Evolutionary conservation across 2,797 vertebrate genomes (phyloP).

Genomic region (Syngnathus acus): DNA sequence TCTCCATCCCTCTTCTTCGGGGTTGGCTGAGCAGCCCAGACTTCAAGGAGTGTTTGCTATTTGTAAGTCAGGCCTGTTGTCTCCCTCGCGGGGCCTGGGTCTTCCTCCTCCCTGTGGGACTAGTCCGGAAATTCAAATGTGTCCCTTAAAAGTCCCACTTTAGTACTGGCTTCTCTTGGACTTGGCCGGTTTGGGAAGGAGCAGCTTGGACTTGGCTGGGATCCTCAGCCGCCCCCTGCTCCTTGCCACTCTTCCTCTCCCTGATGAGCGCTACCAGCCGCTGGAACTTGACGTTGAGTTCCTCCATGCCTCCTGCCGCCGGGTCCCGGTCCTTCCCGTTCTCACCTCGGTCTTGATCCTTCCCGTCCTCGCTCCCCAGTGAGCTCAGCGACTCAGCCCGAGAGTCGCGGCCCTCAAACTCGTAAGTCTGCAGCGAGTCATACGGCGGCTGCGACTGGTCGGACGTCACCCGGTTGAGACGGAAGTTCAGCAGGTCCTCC

Average conservation of each 20-base stretch:
- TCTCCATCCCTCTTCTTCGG: not conserved
- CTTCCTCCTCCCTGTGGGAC: not conserved
- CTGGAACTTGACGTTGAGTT: constrained; percentile 80
- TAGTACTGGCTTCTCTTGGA: constrained; percentile 35
- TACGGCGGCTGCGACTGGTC: constrained; percentile 85
- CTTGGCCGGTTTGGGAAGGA: constrained; percentile 30
- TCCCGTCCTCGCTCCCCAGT: constrained; percentile 71
- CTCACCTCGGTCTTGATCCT: constrained; percentile 48
- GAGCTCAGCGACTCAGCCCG: constrained; percentile 81
- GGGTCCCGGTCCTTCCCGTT: constrained; percentile 56
- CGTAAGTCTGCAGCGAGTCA: constrained; percentile 87
- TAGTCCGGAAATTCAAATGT: constrained; percentile 6
- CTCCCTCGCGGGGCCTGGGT: not conserved
- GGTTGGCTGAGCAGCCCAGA: not conserved
- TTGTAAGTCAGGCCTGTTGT: not conserved
- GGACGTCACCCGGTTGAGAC: constrained; percentile 77
- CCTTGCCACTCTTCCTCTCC: constrained; percentile 53
- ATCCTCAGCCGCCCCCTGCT: constrained; percentile 14
- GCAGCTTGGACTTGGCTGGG: constrained; percentile 15
- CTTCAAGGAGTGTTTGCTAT: not conserved
- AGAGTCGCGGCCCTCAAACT: constrained; percentile 82
- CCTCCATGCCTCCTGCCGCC: constrained; percentile 58
- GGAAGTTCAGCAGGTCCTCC: constrained; percentile 77
- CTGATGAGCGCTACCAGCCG: constrained; percentile 80
- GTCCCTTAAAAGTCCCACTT: constrained; percentile 58